A percentile compares a stretch with the other conserved stretches of the same genome.
phyloP scores from a whole-genome alignment of 2,888 invertebrate genomes.

The Seira musarum region DNA sequence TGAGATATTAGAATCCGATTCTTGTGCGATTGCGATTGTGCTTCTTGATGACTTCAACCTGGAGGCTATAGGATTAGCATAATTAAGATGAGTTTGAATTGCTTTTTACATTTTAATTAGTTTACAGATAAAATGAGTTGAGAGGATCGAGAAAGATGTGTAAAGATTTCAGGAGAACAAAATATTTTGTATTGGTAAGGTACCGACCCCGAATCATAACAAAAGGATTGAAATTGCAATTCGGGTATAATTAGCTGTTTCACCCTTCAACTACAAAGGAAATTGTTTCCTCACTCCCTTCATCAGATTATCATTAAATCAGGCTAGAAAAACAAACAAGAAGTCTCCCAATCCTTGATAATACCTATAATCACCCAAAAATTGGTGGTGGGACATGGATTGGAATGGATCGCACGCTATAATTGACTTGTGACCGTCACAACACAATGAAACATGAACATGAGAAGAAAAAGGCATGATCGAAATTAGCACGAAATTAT shows the following conservation, averaged over 20 bases:
- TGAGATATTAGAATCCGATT: neutral
- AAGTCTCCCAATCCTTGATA: neutral
- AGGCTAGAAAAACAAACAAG: neutral
- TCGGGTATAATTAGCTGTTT: neutral
- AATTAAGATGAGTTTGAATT: neutral
- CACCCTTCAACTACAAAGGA: neutral
- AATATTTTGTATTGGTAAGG: neutral
- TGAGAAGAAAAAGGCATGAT: conserved; percentile 30
- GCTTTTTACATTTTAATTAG: neutral
- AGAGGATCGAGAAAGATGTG: neutral
- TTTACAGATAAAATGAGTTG: neutral
- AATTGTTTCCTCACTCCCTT: neutral
- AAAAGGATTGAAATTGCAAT: neutral
- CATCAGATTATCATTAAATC: conserved; percentile 5
- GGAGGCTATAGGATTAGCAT: neutral
- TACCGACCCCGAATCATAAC: neutral
- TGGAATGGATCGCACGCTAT: neutral
- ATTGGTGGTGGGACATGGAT: neutral
- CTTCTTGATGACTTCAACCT: neutral
- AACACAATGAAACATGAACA: conserved; percentile 12
- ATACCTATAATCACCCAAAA: neutral
- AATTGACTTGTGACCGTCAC: conserved; percentile 10
- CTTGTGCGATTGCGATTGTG: no score
- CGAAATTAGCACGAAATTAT: conserved; percentile 53
- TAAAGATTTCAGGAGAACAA: neutral